phyloP scores from a whole-genome alignment of 2,888 invertebrate genomes.

The Epinotia ramella region DNA sequence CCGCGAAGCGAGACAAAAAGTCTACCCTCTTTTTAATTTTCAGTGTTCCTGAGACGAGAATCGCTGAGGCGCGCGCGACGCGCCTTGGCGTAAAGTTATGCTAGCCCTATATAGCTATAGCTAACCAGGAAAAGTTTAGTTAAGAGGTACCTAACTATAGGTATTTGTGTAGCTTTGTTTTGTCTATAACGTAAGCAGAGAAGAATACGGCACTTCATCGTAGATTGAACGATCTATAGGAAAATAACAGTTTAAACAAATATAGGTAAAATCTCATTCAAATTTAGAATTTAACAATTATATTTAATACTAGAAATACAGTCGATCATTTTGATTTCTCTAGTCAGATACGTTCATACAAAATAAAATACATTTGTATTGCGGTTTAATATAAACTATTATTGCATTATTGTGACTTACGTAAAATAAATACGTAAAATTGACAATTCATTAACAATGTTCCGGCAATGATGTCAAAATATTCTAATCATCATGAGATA shows the following conservation, averaged over 20 bases:
- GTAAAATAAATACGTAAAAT: conserved; percentile 43
- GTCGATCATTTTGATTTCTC: not conserved
- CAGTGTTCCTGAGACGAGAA: too few species aligned
- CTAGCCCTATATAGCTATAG: too few species aligned
- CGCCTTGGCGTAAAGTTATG: too few species aligned
- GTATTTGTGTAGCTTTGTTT: not conserved
- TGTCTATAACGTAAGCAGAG: not conserved
- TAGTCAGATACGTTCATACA: conserved; percentile 25
- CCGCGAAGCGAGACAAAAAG: too few species aligned
- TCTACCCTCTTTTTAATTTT: too few species aligned
- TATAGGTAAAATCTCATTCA: conserved; percentile 10
- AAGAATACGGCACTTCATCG: not conserved
- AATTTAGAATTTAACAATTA: conserved; percentile 25
- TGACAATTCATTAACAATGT: conserved; percentile 33
- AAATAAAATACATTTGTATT: conserved; percentile 27
- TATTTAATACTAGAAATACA: conserved; percentile 34
- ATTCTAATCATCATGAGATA: not conserved
- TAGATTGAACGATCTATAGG: not conserved
- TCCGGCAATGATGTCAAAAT: conserved; percentile 19
- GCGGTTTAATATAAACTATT: conserved; percentile 39
- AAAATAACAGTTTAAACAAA: not conserved
- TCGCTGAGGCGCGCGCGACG: too few species aligned
- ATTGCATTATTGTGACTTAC: conserved; percentile 39
- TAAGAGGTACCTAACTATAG: too few species aligned
- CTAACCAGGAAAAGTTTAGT: not conserved